Evolutionary conservation across 2,888 invertebrate species (phyloP).

Genomic region (Cyaniris semiargus): DNA sequence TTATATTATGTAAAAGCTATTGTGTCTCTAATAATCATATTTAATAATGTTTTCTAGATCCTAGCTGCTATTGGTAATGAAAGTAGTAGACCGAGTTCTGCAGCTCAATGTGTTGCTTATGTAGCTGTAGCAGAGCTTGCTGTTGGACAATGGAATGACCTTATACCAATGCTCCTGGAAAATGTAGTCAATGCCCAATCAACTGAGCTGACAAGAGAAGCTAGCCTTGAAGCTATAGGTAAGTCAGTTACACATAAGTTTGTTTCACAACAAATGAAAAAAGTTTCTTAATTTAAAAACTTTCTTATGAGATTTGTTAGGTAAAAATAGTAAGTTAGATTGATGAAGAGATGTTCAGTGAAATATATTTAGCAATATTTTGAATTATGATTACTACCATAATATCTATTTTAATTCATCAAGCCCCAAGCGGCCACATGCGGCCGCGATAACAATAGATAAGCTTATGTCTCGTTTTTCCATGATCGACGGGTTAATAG

Average conservation of each 20-base stretch:
- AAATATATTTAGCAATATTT: not conserved
- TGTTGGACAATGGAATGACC: slow-evolving; percentile 93
- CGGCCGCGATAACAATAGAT: no score
- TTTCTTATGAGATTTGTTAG: not conserved
- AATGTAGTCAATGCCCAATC: slow-evolving; percentile 94
- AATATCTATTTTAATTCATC: no score
- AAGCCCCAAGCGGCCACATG: no score
- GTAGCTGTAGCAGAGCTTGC: slow-evolving; percentile 98
- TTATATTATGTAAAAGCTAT: not conserved
- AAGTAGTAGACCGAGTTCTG: slow-evolving; percentile 95
- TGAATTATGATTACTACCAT: no score
- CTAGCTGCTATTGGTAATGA: slow-evolving; percentile 97
- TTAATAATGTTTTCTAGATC: slow-evolving; percentile 82
- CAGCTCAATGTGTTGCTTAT: slow-evolving; percentile 99
- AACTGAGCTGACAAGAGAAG: slow-evolving; percentile 97
- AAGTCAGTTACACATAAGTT: slow-evolving; percentile 40
- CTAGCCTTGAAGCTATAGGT: slow-evolving; percentile 98
- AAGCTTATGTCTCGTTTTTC: no score
- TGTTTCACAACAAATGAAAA: not conserved
- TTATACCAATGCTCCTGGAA: slow-evolving; percentile 91
- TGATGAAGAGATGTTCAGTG: not conserved
- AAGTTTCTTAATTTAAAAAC: not conserved
- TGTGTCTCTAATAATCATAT: slow-evolving; percentile 20
- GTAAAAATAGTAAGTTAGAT: not conserved
- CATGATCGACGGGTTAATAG: no score